A percentile compares a stretch with the other conserved stretches of the same genome.
Evolutionary conservation across 35 echinoderm and acorn worm species (phyloP).

Genomic region (Strongylocentrotus purpuratus): DNA sequence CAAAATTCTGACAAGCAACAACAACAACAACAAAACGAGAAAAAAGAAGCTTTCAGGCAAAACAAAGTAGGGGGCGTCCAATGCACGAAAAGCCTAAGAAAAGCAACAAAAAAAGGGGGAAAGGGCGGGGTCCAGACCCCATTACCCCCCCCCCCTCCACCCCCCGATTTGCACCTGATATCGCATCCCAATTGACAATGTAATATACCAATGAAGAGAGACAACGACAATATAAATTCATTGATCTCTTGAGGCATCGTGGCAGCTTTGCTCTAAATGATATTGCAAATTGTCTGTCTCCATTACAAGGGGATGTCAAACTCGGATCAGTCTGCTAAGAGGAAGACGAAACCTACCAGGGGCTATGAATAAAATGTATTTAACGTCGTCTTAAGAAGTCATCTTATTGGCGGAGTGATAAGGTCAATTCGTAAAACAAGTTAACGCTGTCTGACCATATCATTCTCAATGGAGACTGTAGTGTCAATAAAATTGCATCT

Average conservation of each 20-base stretch:
- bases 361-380: neutral
- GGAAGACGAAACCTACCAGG: neutral
- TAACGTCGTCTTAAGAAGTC: neutral
- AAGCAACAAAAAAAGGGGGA: no score
- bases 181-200: no score
- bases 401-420: neutral
- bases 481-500: neutral
- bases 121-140: no score
- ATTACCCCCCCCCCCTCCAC: no score
- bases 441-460: neutral
- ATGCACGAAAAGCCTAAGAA: no score
- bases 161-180: no score
- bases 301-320: neutral
- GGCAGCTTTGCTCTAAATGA: neutral
- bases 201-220: neutral
- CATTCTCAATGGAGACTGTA: neutral
- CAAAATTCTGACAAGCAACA: no score
- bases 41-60: no score
- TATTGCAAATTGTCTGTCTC: neutral
- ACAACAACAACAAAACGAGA: no score
- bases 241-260: neutral
- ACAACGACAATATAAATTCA: neutral
- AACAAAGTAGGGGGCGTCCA: no score
- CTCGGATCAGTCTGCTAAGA: neutral
- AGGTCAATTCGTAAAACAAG: neutral